Conservation (phyloP, 2,797 vertebrate genomes). For the Luscinia megarhynchos region DNA sequence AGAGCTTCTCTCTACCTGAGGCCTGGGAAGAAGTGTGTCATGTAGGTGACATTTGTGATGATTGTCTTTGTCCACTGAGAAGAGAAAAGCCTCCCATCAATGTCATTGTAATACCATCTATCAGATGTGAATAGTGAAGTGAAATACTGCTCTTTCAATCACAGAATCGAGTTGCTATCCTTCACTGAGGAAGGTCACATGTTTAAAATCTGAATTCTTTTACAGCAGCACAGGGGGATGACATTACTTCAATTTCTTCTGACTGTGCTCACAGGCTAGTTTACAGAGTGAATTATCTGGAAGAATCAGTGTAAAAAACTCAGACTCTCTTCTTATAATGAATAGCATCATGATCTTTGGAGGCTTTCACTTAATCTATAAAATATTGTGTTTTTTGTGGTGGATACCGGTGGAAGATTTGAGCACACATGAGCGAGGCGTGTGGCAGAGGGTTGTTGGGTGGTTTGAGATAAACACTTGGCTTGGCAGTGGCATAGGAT, state of each 20-base stretch:
- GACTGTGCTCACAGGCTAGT: background rate
- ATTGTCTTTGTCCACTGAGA: constrained; percentile 5
- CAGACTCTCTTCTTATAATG: background rate
- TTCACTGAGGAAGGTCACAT: background rate
- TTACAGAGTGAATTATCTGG: background rate
- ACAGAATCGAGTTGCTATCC: background rate
- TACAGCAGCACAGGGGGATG: background rate
- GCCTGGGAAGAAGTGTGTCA: background rate
- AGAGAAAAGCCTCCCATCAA: background rate
- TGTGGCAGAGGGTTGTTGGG: background rate
- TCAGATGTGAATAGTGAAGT: background rate
- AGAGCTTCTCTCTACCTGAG: background rate
- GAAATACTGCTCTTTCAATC: constrained; percentile 8
- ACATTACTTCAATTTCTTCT: background rate
- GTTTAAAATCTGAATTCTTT: background rate
- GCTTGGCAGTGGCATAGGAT: rapidly evolving
- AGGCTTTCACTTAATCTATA: background rate
- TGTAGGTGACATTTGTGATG: background rate
- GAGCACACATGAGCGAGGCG: rapidly evolving
- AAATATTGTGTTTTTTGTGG: background rate
- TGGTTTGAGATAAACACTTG: background rate
- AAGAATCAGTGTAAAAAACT: background rate
- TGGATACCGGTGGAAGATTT: background rate
- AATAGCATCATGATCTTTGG: background rate
- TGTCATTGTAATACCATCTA: background rate